Evolutionary conservation across 2,888 invertebrate species (phyloP).

Genomic region (Thera obeliscata): DNA sequence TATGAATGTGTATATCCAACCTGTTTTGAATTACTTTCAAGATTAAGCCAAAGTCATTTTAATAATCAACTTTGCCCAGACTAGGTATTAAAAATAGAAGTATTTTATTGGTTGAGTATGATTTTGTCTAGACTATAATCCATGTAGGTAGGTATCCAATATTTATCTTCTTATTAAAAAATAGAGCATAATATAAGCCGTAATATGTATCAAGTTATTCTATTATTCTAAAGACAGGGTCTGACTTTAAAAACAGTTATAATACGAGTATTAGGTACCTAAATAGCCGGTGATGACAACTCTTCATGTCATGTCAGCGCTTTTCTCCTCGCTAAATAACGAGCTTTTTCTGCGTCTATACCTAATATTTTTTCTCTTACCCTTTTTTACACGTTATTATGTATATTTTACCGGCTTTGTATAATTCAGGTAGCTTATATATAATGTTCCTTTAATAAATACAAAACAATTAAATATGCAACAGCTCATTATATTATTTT

Average conservation of each 20-base stretch:
- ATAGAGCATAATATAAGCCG: too few relatives aligned
- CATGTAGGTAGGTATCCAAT: conserved; percentile 1
- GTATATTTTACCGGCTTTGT: too few relatives aligned
- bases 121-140: conserved; percentile 26
- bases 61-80: conserved; percentile 47
- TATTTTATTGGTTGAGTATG: conserved; percentile 23
- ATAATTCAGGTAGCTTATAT: not conserved
- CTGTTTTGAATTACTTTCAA: conserved; percentile 65
- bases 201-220: too few relatives aligned
- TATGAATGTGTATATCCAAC: conserved; percentile 47
- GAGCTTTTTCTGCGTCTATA: too few relatives aligned
- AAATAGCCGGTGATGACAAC: too few relatives aligned
- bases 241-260: too few relatives aligned
- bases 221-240: too few relatives aligned
- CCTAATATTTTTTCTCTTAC: too few relatives aligned
- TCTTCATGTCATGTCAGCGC: too few relatives aligned
- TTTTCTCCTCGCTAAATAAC: too few relatives aligned
- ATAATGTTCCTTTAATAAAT: not conserved
- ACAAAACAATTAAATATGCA: conserved; percentile 9
- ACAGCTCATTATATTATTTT: conserved; percentile 9
- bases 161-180: not conserved
- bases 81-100: conserved; percentile 23
- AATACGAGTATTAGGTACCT: too few relatives aligned
- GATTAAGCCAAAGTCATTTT: conserved; percentile 62
- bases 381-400: too few relatives aligned